These are phyloP conservation scores for Neodiprion fabricii DNA, from an alignment of 1,140 invertebrate genomes.

Conservation along the genomic window DNA sequence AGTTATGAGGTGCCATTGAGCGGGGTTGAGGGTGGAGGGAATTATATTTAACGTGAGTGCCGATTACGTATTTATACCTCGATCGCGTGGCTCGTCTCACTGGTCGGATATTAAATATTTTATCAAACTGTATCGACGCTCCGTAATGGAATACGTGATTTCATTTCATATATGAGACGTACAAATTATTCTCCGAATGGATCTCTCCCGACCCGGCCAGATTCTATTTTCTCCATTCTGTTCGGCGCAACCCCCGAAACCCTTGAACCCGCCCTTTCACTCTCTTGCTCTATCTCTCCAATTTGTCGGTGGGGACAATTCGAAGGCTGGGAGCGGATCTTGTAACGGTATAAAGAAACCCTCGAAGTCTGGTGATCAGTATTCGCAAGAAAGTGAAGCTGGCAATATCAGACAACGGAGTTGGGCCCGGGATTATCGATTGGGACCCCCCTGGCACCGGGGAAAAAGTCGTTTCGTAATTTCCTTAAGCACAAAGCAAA, in stretches of 20 bases:
- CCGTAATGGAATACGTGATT: background rate
- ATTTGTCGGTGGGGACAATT: background rate
- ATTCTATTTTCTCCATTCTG: background rate
- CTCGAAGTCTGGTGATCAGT: background rate
- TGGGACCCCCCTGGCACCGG: background rate
- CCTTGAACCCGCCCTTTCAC: background rate
- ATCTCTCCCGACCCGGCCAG: background rate
- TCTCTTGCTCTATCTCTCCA: background rate
- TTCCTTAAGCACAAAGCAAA: constrained; percentile 15
- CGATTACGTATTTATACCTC: too few species aligned
- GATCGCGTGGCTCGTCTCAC: background rate
- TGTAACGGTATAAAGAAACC: constrained; percentile 1
- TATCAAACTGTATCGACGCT: background rate
- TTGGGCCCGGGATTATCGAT: constrained; percentile 7
- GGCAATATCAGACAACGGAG: background rate
- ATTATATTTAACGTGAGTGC: too few species aligned
- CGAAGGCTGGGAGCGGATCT: background rate
- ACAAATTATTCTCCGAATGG: background rate
- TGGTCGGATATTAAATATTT: background rate
- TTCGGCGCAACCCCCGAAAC: background rate
- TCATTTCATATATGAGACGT: background rate
- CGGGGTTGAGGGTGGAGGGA: too few species aligned
- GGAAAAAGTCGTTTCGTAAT: background rate
- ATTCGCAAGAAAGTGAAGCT: background rate
- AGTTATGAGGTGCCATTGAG: too few species aligned